These are phyloP conservation scores for Mustela lutreola DNA, from an alignment of 2,113 vertebrate genomes.

Conservation along the genomic window DNA sequence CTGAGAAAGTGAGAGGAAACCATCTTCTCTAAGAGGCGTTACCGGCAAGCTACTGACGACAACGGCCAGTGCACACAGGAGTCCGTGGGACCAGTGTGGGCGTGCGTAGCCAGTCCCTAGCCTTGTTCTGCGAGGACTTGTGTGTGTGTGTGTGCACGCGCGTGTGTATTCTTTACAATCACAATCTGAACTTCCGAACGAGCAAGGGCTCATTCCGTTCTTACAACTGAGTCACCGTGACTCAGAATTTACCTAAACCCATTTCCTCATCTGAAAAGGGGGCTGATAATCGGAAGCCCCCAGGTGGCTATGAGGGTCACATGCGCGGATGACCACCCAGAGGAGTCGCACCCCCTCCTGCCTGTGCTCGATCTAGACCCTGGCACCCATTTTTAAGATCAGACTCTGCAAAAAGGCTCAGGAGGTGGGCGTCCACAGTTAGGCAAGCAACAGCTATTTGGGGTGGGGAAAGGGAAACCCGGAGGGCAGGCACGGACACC, in stretches of 20 bases:
- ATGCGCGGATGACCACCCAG: rapidly evolving
- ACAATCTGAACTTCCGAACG: too few relatives aligned
- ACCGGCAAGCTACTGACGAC: not conserved
- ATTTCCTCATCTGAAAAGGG: not conserved
- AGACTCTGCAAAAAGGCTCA: not conserved
- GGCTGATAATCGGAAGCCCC: rapidly evolving
- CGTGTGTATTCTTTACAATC: not conserved
- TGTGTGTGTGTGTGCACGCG: rapidly evolving
- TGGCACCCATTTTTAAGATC: not conserved
- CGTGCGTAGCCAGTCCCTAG: too few relatives aligned
- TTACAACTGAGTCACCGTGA: not conserved
- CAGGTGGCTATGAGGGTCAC: rapidly evolving
- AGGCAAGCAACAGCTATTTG: not conserved
- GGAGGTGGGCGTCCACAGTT: not conserved
- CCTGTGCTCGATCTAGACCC: not conserved
- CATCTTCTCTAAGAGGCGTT: not conserved
- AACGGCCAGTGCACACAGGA: rapidly evolving
- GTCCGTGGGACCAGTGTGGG: not conserved
- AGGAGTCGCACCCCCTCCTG: not conserved
- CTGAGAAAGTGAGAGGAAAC: not conserved
- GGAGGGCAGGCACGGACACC: not conserved
- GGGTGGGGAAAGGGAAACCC: not conserved
- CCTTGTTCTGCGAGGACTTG: not conserved
- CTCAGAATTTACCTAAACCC: not conserved
- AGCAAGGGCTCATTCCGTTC: not conserved